Evolutionary conservation across 2,113 vertebrate genomes (phyloP).

Genomic region (Jacana jacana): DNA sequence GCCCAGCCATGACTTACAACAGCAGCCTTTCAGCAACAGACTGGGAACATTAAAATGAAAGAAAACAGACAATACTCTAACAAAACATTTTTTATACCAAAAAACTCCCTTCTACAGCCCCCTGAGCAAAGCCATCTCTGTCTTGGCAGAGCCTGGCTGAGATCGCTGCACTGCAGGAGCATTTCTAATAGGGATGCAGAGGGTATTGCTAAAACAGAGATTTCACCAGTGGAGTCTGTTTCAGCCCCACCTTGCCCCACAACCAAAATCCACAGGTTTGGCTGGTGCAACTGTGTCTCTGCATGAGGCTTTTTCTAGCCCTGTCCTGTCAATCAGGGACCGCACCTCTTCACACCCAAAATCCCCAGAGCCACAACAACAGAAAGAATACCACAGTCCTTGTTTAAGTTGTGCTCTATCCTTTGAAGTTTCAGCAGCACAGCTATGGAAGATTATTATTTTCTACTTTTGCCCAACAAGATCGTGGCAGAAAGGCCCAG

Average conservation of each 20-base stretch:
- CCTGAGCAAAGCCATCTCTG: not conserved
- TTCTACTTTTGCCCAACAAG: not conserved
- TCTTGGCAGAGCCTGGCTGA: not conserved
- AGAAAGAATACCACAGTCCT: not conserved
- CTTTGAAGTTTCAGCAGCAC: not conserved
- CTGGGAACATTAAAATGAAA: not conserved
- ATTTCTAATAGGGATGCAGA: not conserved
- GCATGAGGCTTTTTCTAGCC: not conserved
- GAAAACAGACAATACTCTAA: not conserved
- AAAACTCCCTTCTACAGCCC: not conserved
- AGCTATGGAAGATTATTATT: not conserved
- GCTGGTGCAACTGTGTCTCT: not conserved
- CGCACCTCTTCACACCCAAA: conserved; percentile 17
- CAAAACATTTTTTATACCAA: not conserved
- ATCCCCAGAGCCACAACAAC: not conserved
- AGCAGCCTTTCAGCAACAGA: not conserved
- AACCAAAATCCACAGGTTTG: conserved; percentile 30
- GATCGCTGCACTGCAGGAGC: not conserved
- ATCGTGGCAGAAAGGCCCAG: not conserved
- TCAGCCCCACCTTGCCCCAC: conserved; percentile 36
- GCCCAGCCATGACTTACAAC: not conserved
- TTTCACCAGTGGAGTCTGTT: not conserved
- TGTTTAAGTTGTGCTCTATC: not conserved
- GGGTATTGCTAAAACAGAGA: not conserved
- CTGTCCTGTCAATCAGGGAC: conserved; percentile 1